Percentiles rank a stretch among this genome's conserved stretches.
Conservation (phyloP, 2,797 vertebrate species). For the Enteromius treurensis region DNA sequence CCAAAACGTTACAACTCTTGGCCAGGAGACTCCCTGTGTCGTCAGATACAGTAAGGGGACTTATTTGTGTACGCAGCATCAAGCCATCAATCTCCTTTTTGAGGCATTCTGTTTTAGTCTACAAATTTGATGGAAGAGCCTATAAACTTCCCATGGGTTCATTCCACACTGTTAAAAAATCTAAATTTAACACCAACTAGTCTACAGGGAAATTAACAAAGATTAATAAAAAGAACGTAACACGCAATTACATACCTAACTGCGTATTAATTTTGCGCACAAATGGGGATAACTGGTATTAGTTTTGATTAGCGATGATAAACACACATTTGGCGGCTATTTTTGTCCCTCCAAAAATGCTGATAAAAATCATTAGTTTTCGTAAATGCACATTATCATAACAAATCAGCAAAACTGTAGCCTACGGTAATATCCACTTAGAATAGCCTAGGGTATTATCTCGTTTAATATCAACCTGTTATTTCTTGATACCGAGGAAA, state of each 20-base stretch:
- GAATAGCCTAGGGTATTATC: neutral
- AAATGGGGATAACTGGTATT: neutral
- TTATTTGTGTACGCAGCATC: slow-evolving; percentile 80
- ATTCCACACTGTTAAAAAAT: neutral
- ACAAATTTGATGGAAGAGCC: slow-evolving; percentile 7
- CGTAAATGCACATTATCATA: neutral
- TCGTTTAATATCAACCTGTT: neutral
- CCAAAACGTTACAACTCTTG: slow-evolving; percentile 90
- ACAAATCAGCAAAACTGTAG: neutral
- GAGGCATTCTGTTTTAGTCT: slow-evolving; percentile 77
- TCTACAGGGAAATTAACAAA: neutral
- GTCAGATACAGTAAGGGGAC: slow-evolving; percentile 80
- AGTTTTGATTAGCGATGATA: slow-evolving; percentile 1
- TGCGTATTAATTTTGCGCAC: slow-evolving; percentile 17
- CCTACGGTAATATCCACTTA: neutral
- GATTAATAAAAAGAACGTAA: neutral
- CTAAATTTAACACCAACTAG: neutral
- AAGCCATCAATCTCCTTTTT: slow-evolving; percentile 85
- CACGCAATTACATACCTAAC: neutral
- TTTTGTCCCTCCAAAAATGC: neutral
- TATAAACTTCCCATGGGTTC: slow-evolving; percentile 20
- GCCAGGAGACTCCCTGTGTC: slow-evolving; percentile 81
- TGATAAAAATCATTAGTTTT: neutral
- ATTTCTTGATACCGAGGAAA: slow-evolving; percentile 7
- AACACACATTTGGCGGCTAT: neutral